phyloP scores from a whole-genome alignment of 2,888 invertebrate genomes.

The Tricholauxania praeusta region DNA sequence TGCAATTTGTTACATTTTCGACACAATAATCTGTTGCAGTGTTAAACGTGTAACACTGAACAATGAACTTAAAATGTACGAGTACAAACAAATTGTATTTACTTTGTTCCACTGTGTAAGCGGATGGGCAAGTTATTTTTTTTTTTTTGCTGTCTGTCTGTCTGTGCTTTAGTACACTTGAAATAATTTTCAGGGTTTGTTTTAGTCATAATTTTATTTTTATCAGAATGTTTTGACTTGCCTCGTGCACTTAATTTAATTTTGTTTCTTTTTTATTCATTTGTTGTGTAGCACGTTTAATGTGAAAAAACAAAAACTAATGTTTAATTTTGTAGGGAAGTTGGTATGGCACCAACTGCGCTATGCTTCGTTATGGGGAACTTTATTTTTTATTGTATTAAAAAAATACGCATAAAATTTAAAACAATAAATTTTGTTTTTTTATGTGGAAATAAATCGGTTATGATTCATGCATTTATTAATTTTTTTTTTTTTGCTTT shows the following conservation, averaged over 20 bases:
- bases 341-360: no score
- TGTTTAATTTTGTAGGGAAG: not conserved
- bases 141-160: not conserved
- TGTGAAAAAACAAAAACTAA: not conserved
- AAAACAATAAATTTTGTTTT: no score
- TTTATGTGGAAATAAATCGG: no score
- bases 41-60: not conserved
- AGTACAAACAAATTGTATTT: not conserved
- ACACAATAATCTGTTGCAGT: not conserved
- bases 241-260: not conserved
- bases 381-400: not conserved
- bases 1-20: no score
- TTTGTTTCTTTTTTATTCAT: not conserved
- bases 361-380: not conserved
- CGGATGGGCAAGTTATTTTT: not conserved
- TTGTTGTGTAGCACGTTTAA: conserved; percentile 8
- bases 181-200: conserved; percentile 14
- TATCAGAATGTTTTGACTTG: conserved; percentile 7
- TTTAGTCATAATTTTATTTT: conserved; percentile 29
- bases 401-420: no score
- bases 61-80: not conserved
- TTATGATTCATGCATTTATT: no score
- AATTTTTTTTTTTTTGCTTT: no score
- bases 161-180: not conserved
- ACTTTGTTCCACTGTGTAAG: conserved; percentile 4